phyloP scores from a whole-genome alignment of 35 echinoderm and acorn worm species.

The Acanthaster planci region DNA sequence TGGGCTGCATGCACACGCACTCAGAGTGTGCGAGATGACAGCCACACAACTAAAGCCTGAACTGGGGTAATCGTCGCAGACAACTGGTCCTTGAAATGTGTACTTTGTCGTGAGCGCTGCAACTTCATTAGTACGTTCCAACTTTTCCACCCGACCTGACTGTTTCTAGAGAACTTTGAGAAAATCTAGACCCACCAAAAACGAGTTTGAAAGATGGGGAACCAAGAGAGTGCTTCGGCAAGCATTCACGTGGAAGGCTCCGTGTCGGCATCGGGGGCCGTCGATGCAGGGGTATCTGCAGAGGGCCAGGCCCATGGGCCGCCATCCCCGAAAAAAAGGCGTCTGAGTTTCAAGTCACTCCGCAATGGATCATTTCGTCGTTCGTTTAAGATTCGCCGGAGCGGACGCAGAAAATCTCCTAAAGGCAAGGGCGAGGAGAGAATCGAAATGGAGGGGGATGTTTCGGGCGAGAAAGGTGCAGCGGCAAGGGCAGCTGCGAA shows the following conservation, averaged over 20 bases:
- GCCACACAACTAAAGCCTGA: background rate
- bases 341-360: conserved; percentile 46
- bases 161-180: background rate
- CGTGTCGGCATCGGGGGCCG: conserved; percentile 29
- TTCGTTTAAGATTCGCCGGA: conserved; percentile 11
- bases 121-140: background rate
- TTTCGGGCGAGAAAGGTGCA: background rate
- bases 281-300: background rate
- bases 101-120: conserved; percentile 32
- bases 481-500: background rate
- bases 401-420: background rate
- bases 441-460: conserved; percentile 22
- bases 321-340: conserved; percentile 38
- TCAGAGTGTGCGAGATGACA: background rate
- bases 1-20: background rate
- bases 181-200: background rate
- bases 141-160: background rate
- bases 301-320: conserved; percentile 11
- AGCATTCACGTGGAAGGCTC: conserved; percentile 12
- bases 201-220: conserved; percentile 16
- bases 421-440: background rate
- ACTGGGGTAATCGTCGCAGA: background rate
- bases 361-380: conserved; percentile 26
- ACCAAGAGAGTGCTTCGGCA: conserved; percentile 34
- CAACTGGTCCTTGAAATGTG: conserved; percentile 10